These are phyloP conservation scores for Actinernus sp. DNA, from an alignment of 92 coral and sea anemone species.

Conservation along the genomic window DNA sequence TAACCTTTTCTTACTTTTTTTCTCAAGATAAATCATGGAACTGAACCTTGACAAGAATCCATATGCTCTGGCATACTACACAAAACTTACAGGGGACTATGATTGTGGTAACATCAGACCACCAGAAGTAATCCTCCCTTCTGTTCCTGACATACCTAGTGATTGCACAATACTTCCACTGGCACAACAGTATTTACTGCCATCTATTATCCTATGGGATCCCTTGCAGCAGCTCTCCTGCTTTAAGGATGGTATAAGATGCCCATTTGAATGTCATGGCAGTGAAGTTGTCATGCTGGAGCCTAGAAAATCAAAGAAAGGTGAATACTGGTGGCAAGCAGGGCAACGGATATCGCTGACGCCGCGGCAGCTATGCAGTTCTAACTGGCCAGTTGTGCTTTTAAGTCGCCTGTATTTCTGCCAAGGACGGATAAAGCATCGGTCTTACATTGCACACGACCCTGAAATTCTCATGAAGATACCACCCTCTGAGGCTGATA, in stretches of 20 bases:
- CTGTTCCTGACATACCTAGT: conserved; percentile 54
- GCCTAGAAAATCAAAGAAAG: conserved; percentile 26
- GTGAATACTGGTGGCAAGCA: conserved; percentile 63
- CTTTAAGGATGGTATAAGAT: conserved; percentile 49
- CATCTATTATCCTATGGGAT: conserved; percentile 74
- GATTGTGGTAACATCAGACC: conserved; percentile 23
- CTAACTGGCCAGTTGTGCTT: conserved; percentile 59
- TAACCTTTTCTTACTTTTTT: no score
- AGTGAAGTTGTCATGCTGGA: conserved; percentile 37
- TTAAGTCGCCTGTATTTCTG: conserved; percentile 73
- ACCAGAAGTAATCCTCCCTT: conserved; percentile 71
- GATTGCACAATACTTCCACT: conserved; percentile 43
- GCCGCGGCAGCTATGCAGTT: conserved; percentile 67
- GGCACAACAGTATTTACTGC: conserved; percentile 60
- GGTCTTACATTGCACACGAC: conserved; percentile 60
- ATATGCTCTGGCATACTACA: conserved; percentile 25
- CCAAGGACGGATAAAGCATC: conserved; percentile 39
- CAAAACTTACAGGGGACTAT: conserved; percentile 26
- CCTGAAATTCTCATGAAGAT: conserved; percentile 62
- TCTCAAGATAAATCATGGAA: conserved; percentile 8
- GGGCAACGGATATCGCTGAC: conserved; percentile 49
- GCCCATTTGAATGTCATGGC: conserved; percentile 65
- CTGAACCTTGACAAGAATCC: conserved; percentile 9
- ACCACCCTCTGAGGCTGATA: conserved; percentile 55
- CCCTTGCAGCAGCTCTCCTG: conserved; percentile 60